Conservation (phyloP, 2,888 invertebrate species). For the Leptopilina myrica region DNA sequence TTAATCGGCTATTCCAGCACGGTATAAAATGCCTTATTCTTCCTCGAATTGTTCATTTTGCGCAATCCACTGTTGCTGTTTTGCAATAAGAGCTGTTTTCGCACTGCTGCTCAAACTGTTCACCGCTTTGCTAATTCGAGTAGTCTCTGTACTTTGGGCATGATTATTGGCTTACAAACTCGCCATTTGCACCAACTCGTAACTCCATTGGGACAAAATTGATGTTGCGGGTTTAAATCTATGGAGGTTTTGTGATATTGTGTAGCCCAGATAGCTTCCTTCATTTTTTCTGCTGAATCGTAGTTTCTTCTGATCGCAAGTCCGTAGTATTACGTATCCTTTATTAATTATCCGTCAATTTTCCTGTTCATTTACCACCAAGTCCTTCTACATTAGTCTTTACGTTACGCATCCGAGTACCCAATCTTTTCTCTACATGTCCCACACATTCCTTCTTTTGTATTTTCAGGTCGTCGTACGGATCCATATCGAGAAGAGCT, state of each 20-base stretch:
- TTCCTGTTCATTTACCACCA: constrained; percentile 42
- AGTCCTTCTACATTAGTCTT: constrained; percentile 37
- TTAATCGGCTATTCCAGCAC: too few species aligned
- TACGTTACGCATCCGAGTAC: constrained; percentile 41
- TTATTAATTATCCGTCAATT: constrained; percentile 43
- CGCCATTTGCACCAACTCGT: constrained; percentile 48
- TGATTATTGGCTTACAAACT: too few species aligned
- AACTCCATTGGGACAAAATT: constrained; percentile 45
- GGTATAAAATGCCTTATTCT: too few species aligned
- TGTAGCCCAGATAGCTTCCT: constrained; percentile 41
- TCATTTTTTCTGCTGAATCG: constrained; percentile 53
- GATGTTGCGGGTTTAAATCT: constrained; percentile 54
- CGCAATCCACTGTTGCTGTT: too few species aligned
- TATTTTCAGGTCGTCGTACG: constrained; percentile 43
- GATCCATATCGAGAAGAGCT: constrained; percentile 43
- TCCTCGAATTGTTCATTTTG: too few species aligned
- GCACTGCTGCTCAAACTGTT: too few species aligned
- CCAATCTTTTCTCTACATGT: constrained; percentile 41
- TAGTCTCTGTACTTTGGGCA: too few species aligned
- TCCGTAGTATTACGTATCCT: constrained; percentile 46
- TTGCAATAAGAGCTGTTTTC: too few species aligned
- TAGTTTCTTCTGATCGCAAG: constrained; percentile 56
- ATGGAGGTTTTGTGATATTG: constrained; percentile 46
- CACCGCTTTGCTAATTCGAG: too few species aligned
- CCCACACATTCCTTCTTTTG: constrained; percentile 42